A percentile compares a stretch with the other conserved stretches of the same genome.
Evolutionary conservation across 2,888 invertebrate genomes (phyloP).

Genomic region (Itoplectis maculator): DNA sequence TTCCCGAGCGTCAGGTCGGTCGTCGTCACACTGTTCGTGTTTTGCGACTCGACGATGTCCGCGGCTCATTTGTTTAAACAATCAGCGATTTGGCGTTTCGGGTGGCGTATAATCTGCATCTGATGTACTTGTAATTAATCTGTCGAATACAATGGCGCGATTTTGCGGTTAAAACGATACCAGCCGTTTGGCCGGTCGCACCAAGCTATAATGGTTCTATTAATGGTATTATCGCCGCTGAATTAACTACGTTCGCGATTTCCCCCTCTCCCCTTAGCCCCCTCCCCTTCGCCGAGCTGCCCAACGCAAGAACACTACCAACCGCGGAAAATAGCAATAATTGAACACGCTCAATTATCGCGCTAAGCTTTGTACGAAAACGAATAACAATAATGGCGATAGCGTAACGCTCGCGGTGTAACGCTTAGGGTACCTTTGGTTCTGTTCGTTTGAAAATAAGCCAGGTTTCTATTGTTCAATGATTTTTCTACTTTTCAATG

Average conservation of each 20-base stretch:
- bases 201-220: slow-evolving; percentile 47
- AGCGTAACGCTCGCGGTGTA: not conserved
- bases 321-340: slow-evolving; percentile 50
- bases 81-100: slow-evolving; percentile 10
- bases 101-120: slow-evolving; percentile 23
- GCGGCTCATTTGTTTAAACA: slow-evolving; percentile 32
- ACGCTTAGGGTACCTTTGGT: not conserved
- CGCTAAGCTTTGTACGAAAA: slow-evolving; percentile 36
- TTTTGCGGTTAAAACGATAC: slow-evolving; percentile 72
- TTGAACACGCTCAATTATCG: slow-evolving; percentile 56
- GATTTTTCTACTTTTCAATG: no score
- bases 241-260: slow-evolving; percentile 58
- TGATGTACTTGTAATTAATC: slow-evolving; percentile 71
- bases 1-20: not conserved
- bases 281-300: not conserved
- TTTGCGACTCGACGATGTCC: not conserved
- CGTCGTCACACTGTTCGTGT: not conserved
- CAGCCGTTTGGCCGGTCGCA: slow-evolving; percentile 1
- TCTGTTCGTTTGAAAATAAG: no score
- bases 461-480: no score
- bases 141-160: slow-evolving; percentile 72
- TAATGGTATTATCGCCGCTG: slow-evolving; percentile 49
- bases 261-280: no score
- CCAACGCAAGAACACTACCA: no score
- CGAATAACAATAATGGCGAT: not conserved